phyloP scores from a whole-genome alignment of 2,888 invertebrate species.

The Bhutanitis thaidina region DNA sequence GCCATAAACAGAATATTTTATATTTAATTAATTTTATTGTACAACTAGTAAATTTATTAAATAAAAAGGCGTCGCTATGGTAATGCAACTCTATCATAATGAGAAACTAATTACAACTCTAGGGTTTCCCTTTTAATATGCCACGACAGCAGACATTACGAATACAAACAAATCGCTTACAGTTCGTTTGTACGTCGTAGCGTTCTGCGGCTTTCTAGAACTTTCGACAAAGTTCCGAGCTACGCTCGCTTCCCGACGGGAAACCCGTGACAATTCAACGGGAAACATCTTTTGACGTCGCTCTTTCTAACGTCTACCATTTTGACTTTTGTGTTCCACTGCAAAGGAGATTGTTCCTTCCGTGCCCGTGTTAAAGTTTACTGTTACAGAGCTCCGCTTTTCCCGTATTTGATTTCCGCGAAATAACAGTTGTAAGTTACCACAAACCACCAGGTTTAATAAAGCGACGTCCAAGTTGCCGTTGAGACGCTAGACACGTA shows the following conservation, averaged over 20 bases:
- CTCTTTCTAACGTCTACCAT: background rate
- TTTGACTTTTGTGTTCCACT: background rate
- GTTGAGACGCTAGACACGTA: too few species aligned
- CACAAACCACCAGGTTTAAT: background rate
- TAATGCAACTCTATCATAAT: too few species aligned
- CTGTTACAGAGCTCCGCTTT: background rate
- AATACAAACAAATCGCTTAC: background rate
- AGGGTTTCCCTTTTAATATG: too few species aligned
- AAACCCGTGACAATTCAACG: background rate
- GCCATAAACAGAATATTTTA: too few species aligned
- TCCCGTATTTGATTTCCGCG: background rate
- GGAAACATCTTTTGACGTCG: background rate
- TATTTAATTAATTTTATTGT: too few species aligned
- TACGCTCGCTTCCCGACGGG: background rate
- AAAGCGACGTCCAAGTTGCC: too few species aligned
- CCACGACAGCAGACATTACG: too few species aligned
- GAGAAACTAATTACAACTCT: too few species aligned
- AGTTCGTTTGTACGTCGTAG: background rate
- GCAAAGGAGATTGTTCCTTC: background rate
- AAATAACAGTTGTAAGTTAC: background rate
- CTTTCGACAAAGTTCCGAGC: background rate
- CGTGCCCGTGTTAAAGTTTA: background rate
- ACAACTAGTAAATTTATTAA: too few species aligned
- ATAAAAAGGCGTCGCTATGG: too few species aligned
- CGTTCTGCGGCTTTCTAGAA: background rate